A percentile compares a stretch with the other conserved stretches of the same genome.
These are phyloP conservation scores for Geococcyx californianus DNA, from an alignment of 2,113 vertebrate species.

Conservation along the genomic window DNA sequence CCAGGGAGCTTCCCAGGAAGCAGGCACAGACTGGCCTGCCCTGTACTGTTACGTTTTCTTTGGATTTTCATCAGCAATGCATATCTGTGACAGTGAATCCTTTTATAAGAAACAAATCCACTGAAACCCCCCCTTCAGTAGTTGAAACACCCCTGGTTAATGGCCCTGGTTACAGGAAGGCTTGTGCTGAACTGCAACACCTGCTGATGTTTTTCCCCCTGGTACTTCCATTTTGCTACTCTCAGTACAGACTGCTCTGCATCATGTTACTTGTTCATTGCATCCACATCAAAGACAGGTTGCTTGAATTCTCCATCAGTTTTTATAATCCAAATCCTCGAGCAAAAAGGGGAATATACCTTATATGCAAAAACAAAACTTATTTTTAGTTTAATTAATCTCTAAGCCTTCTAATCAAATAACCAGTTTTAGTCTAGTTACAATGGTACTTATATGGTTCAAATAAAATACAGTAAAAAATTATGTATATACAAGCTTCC, in stretches of 20 bases:
- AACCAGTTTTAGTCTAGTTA: background rate
- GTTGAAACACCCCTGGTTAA: background rate
- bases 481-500: background rate
- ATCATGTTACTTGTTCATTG: background rate
- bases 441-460: background rate
- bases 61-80: background rate
- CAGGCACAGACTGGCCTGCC: background rate
- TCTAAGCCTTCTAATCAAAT: background rate
- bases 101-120: background rate
- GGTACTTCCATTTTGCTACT: background rate
- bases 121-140: background rate
- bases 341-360: background rate
- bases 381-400: background rate
- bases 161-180: background rate
- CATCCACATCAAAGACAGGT: background rate
- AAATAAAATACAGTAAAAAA: background rate
- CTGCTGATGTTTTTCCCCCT: background rate
- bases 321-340: background rate
- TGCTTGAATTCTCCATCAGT: background rate
- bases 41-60: background rate
- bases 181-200: background rate
- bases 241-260: background rate
- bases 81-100: background rate
- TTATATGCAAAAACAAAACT: background rate
- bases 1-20: background rate